Percentiles rank a stretch among this genome's conserved stretches.
phyloP scores from a whole-genome alignment of 2,797 vertebrate species.

The Rhadinocentrus ornatus region DNA sequence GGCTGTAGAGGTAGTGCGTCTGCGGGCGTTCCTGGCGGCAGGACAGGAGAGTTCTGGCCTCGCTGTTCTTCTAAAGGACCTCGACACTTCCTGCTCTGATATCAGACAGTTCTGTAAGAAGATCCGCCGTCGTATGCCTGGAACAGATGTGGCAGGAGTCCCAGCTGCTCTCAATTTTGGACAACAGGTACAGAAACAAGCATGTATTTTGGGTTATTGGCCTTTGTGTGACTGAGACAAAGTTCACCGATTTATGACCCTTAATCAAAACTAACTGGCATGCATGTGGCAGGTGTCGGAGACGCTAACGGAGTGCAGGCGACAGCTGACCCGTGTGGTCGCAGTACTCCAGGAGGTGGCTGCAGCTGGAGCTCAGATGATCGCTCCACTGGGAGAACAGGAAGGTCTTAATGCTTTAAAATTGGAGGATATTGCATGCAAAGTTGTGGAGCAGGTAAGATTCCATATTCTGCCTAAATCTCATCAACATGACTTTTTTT shows the following conservation, averaged over 20 bases:
- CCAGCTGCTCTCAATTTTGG: conserved; percentile 90
- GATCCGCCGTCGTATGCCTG: conserved; percentile 96
- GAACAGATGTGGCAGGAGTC: conserved; percentile 91
- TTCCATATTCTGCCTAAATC: background rate
- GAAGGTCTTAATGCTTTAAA: conserved; percentile 88
- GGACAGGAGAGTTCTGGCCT: conserved; percentile 90
- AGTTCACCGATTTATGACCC: background rate
- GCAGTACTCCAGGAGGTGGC: conserved; percentile 95
- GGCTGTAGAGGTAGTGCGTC: conserved; percentile 91
- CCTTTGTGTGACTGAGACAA: background rate
- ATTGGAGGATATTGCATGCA: conserved; percentile 89
- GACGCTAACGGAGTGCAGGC: conserved; percentile 89
- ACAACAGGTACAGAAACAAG: conserved; percentile 78
- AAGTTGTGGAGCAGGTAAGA: conserved; percentile 91
- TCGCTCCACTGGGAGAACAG: conserved; percentile 87
- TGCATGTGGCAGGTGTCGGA: conserved; percentile 85
- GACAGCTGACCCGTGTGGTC: conserved; percentile 91
- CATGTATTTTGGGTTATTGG: background rate
- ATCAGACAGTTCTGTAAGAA: conserved; percentile 98
- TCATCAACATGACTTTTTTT: too few relatives aligned
- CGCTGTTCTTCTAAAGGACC: conserved; percentile 90
- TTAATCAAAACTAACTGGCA: background rate
- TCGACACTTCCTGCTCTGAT: conserved; percentile 95
- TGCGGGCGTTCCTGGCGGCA: conserved; percentile 88
- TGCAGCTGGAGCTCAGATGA: conserved; percentile 90